Evolutionary conservation across 2,888 invertebrate genomes (phyloP), one percentile per base, ranked within the genome.

Genomic region (Melanotus villosus): DNA sequence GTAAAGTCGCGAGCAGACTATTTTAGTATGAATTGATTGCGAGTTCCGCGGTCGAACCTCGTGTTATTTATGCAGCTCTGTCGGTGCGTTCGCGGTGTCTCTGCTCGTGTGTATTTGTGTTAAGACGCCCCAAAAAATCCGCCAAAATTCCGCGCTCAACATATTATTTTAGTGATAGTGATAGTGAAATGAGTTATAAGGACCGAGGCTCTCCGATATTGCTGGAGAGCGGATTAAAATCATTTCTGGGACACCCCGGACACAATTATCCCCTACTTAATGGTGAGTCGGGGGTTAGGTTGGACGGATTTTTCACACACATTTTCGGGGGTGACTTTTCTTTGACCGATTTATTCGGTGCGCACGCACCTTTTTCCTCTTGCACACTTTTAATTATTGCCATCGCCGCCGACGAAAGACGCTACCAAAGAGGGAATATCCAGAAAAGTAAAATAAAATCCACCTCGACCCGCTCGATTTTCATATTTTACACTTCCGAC

Each of bases 161-260:
- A 50, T 83, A 82, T 78, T 83, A 83, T 81, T 84, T 84, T 68
- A 84, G 84, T 84, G 84, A 85, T 76, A 84, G 84, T 84, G 84
- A 84, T 77, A 88, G 89, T 90, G 91, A 90, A 89, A 94, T 94
- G 94, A 93, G 93, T 89, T 93, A 93, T 90, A 93, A 93, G 90
- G 93, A 93, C 90, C 92, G 93, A 88, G 82, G 81, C 80, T 94
- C 93, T 88, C 93, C 93, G 86, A 93, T 92, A 89, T 90, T 94
- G 86, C 91, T 93, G 88, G 93, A 94, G 90, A 92, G 92, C 88
- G 93, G 93, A 88, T 89, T 92, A 85, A 93, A 94, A 90, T 93
- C 93, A 82, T 91, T 93, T 87, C 91, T 94, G 85, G 91, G 91
- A 86, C 91, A 93, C 85, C 92, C 93, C 85, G 92, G 92, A 88